These are phyloP conservation scores for Macropus fuliginosus DNA, from an alignment of 2,797 vertebrate genomes.

Conservation along the genomic window DNA sequence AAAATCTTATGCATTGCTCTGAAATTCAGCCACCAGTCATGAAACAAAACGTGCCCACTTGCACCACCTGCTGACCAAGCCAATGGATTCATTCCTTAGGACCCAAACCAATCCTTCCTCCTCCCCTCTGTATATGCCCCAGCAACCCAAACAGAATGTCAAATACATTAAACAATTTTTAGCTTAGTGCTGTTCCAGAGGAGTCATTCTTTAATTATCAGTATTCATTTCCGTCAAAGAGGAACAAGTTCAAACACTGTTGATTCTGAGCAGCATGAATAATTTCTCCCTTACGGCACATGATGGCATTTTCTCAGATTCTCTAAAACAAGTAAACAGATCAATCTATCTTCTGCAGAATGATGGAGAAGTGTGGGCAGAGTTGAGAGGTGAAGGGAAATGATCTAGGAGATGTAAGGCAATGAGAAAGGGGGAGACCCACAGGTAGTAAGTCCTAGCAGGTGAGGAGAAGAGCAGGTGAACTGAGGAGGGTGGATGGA, in stretches of 20 bases:
- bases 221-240: neutral
- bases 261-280: no score
- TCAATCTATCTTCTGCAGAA: neutral
- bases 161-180: rapidly evolving
- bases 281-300: no score
- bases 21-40: rapidly evolving
- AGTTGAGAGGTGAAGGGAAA: neutral
- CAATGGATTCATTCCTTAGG: rapidly evolving
- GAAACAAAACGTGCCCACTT: rapidly evolving
- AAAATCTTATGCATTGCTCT: no score
- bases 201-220: no score
- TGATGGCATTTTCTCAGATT: neutral
- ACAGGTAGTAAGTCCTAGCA: neutral
- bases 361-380: neutral
- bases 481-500: neutral
- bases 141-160: neutral
- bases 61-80: neutral
- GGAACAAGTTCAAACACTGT: no score
- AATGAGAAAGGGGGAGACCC: neutral
- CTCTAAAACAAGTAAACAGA: neutral
- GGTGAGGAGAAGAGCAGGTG: neutral
- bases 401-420: no score
- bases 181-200: neutral
- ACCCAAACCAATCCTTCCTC: rapidly evolving
- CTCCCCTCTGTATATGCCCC: rapidly evolving